Percentiles rank a stretch among this genome's conserved stretches.
Evolutionary conservation across 1,140 invertebrate genomes (phyloP).

Genomic region (Panagrolaimus sp.): DNA sequence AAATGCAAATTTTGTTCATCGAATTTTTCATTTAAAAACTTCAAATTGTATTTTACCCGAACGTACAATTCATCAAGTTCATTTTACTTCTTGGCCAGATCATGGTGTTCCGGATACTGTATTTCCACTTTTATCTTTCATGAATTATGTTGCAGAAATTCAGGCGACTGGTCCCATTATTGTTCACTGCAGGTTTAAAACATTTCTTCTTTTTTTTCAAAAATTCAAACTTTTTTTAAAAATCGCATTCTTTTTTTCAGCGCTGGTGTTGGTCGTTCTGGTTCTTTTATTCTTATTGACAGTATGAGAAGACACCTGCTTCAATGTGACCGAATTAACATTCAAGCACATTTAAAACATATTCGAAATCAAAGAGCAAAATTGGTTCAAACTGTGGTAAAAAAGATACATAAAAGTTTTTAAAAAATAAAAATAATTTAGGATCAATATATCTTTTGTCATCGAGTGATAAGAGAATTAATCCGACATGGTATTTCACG

Average conservation of each 20-base stretch:
- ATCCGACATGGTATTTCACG: conserved; percentile 56
- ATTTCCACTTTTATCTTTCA: conserved; percentile 79
- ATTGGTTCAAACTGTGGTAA: conserved; percentile 66
- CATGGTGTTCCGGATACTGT: conserved; percentile 79
- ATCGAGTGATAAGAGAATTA: conserved; percentile 49
- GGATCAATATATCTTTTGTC: conserved; percentile 58
- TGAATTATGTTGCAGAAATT: conserved; percentile 89
- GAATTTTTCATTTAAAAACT: conserved; percentile 44
- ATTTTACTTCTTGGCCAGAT: conserved; percentile 96
- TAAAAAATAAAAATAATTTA: conserved; percentile 1
- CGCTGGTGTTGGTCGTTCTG: conserved; percentile 93
- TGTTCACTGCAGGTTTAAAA: conserved; percentile 83
- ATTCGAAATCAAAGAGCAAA: conserved; percentile 71
- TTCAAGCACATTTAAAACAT: conserved; percentile 83
- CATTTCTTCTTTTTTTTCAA: neutral
- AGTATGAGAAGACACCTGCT: conserved; percentile 88
- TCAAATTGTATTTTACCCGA: conserved; percentile 63
- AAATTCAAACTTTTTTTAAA: conserved; percentile 13
- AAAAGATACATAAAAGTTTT: no score
- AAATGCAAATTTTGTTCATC: conserved; percentile 53
- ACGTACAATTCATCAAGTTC: conserved; percentile 83
- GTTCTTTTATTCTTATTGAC: conserved; percentile 87
- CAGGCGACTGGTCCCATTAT: conserved; percentile 82
- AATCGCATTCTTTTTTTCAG: conserved; percentile 65
- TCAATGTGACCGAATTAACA: conserved; percentile 77